phyloP scores from a whole-genome alignment of 2,113 vertebrate species.

The Tichodroma muraria region DNA sequence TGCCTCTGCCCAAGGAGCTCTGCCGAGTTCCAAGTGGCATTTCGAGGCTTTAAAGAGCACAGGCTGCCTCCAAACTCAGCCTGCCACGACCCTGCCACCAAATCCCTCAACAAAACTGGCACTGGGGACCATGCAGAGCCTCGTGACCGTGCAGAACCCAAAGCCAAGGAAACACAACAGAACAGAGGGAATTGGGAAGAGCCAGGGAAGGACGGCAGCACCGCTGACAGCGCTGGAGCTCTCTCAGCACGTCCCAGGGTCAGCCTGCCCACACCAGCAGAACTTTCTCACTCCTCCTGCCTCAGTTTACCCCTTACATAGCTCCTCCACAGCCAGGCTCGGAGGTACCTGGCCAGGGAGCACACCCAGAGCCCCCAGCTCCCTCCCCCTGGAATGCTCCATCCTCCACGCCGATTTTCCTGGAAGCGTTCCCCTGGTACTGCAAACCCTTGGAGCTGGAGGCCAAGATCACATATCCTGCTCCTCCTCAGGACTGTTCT shows the following conservation, averaged over 20 bases:
- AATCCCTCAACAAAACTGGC: neutral
- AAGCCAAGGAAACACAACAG: neutral
- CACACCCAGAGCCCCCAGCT: neutral
- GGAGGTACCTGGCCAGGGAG: neutral
- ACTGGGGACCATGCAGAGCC: neutral
- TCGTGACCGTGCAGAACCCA: neutral
- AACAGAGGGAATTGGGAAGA: neutral
- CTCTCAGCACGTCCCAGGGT: neutral
- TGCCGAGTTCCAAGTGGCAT: neutral
- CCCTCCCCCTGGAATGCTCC: neutral
- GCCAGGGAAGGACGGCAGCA: neutral
- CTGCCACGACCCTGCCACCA: too few species aligned
- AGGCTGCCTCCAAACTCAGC: neutral
- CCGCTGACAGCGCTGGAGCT: neutral
- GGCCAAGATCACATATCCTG: neutral
- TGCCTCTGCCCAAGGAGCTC: neutral
- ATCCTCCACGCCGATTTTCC: neutral
- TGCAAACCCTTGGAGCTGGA: neutral
- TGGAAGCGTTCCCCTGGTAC: neutral
- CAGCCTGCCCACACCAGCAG: rapidly evolving
- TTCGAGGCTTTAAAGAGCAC: neutral
- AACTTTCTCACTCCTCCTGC: neutral
- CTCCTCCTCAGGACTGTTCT: neutral
- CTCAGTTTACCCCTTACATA: neutral
- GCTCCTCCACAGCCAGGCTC: neutral